Percentiles rank a stretch among this genome's conserved stretches.
phyloP scores from a whole-genome alignment of 2,797 vertebrate species.

The Scleropages formosus region DNA sequence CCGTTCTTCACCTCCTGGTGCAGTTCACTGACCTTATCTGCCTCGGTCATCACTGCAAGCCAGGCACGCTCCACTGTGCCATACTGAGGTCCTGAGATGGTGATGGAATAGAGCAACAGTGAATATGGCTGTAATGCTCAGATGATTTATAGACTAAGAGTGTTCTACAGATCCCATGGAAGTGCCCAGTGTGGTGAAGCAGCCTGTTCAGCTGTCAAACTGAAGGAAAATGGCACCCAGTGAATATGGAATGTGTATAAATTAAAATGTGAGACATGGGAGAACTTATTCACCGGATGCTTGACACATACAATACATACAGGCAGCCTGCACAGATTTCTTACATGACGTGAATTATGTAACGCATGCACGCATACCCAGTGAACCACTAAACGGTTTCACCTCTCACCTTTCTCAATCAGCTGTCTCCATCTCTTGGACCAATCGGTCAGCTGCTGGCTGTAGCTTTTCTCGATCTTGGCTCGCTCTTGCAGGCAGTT shows the following conservation, averaged over 20 bases:
- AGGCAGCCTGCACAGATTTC: not conserved
- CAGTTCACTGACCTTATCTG: slow-evolving; percentile 92
- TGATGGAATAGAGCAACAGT: too few species aligned
- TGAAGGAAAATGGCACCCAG: too few species aligned
- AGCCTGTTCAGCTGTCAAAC: too few species aligned
- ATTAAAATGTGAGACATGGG: too few species aligned
- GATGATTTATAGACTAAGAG: too few species aligned
- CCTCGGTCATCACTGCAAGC: slow-evolving; percentile 85
- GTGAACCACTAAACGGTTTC: not conserved
- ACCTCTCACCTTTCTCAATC: slow-evolving; percentile 83
- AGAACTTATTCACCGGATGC: too few species aligned
- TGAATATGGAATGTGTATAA: too few species aligned
- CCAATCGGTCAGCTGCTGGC: slow-evolving; percentile 95
- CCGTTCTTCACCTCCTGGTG: slow-evolving; percentile 90
- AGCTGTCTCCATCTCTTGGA: slow-evolving; percentile 96
- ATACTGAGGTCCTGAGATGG: slow-evolving; percentile 84
- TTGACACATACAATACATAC: not conserved
- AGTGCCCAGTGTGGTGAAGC: too few species aligned
- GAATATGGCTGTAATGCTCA: too few species aligned
- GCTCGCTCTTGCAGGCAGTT: slow-evolving; percentile 94
- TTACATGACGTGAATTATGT: not conserved
- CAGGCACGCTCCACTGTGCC: slow-evolving; percentile 93
- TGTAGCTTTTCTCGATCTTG: slow-evolving; percentile 93
- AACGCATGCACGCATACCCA: too few species aligned
- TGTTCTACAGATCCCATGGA: too few species aligned